Base-by-base conservation (phyloP, 2,113 vertebrate species). In the Prunella fulvescens region DNA sequence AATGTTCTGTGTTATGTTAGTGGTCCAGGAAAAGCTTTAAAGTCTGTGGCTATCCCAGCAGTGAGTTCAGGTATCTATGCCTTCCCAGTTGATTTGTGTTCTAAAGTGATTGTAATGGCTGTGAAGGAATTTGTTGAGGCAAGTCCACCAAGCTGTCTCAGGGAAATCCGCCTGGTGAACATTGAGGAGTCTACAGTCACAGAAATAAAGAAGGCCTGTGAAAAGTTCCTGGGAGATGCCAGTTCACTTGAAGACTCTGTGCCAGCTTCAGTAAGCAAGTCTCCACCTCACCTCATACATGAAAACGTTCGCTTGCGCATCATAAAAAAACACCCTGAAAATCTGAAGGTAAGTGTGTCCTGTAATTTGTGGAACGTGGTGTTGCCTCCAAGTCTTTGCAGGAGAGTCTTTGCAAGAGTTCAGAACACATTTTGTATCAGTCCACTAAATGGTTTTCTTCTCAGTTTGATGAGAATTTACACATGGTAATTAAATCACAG, bases 41-140 rank as follows among this genome's bases (percentile, higher is more conserved):
- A 37, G 7, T 98, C 98, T 66, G 97, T 99, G 91, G 99, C 99
- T 72, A 98, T 99, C 88, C 99, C 99, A 87, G 99, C 99, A 28
- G 66, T 99, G 81, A 99, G 99, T 96, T 99, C 99, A 28, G 99
- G 99, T 20, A 3, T 98, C 90, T 99, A 98, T 90, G 81, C 91
- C 57, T 99, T 98, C 88, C 99, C 99, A 2, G 42, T 98, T 39
- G 0, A 22, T 33, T 23, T 92, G 14, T 99, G 99, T 92, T 98
- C 98, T 22, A 0, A 87, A 0, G 95, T 93, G 57, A 99, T 99
- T 65, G 98, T 99, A 45, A 12, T 8, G 5, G 37, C 97, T 23
- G 95, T 99, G 56, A 97, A 61, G 66, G 0, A 7, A 1, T 98
- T 97, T 77, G 56, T 84, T 37, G 61, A 97, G 73, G 1, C 3